These are phyloP conservation scores for Avahi laniger DNA, from an alignment of 2,797 vertebrate species.

Conservation along the genomic window DNA sequence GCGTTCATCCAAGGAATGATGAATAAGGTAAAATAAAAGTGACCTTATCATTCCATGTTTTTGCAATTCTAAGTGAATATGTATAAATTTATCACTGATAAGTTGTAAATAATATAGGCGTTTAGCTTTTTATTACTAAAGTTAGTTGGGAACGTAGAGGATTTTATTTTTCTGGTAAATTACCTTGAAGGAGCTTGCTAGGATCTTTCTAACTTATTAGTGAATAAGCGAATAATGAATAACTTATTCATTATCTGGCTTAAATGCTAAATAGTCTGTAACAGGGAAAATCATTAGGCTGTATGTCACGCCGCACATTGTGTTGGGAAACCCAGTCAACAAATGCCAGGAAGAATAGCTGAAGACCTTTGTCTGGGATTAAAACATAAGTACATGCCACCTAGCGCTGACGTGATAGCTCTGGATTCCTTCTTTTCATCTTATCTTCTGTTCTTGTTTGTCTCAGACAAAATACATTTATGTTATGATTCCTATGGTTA, in stretches of 20 bases:
- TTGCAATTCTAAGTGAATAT: background rate
- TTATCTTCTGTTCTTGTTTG: background rate
- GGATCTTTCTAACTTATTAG: background rate
- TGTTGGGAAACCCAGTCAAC: slow-evolving; percentile 38
- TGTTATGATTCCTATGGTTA: background rate
- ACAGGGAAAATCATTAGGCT: slow-evolving; percentile 26
- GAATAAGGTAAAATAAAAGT: slow-evolving; percentile 7
- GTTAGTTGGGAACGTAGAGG: background rate
- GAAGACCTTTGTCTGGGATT: background rate
- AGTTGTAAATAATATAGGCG: background rate
- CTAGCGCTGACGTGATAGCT: background rate
- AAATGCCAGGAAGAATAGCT: background rate
- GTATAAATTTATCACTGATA: background rate
- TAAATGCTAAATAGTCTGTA: background rate
- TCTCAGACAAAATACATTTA: slow-evolving; percentile 11
- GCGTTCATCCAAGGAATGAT: background rate
- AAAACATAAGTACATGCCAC: background rate
- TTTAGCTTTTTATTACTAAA: background rate
- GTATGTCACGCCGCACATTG: background rate
- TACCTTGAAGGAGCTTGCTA: background rate
- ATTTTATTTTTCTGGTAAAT: slow-evolving; percentile 14
- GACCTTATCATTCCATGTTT: background rate
- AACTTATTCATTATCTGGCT: background rate
- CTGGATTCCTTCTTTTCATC: background rate
- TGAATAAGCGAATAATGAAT: background rate